Base-by-base conservation (phyloP, 2,797 vertebrate genomes). In the Anguilla obscura region DNA sequence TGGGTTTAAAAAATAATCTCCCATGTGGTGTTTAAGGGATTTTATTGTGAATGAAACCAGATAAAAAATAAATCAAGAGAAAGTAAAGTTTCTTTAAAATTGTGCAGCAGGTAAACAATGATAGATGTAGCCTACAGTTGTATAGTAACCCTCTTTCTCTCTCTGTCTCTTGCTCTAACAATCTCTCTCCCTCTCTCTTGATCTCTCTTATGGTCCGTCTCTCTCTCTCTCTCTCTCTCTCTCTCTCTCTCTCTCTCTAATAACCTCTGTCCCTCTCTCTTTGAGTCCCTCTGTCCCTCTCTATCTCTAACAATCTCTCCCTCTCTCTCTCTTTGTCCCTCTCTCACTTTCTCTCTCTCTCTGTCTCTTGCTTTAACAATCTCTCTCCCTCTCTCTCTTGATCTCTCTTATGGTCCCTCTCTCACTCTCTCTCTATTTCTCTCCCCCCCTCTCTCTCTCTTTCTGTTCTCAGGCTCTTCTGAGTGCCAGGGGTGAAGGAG, bases 381-480 rank as follows among this genome's bases (percentile, higher is more conserved):
- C 50, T 52, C 50, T 12, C 9, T 10, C 50, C 4, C 50, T 52
- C 50, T 52, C n/a, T 18, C 14, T 18, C 18, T 21, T n/a, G 1
- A n/a, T 66, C 21, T 24, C 24, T 66, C 56, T 16, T 63, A 18
- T 16, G 21, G 16, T 63, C 60, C 60, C 12, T 63, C 50, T 52
- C 8, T 40, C 33, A 40, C n/a, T 74, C 0, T 24, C 18, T n/a
- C n/a, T 56, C 6, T 52, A 1, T 10, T 27, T 52, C 10, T n/a
- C 27, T 10, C 8, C 14, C n/a, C 56, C 90, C 56, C 87, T 60
- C 56, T 88, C 66, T 90, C 86, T 63, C 30, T 24, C 1, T 27
- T 18, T 82, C n/a, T 7, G 3, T 84, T 84, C 48, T 88, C 88
- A 97, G 97, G 93, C 93, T 93, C 94, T 97, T 86, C 91, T 94